Base-by-base conservation (phyloP, 2,888 invertebrate species). In the Agelastica alni region DNA sequence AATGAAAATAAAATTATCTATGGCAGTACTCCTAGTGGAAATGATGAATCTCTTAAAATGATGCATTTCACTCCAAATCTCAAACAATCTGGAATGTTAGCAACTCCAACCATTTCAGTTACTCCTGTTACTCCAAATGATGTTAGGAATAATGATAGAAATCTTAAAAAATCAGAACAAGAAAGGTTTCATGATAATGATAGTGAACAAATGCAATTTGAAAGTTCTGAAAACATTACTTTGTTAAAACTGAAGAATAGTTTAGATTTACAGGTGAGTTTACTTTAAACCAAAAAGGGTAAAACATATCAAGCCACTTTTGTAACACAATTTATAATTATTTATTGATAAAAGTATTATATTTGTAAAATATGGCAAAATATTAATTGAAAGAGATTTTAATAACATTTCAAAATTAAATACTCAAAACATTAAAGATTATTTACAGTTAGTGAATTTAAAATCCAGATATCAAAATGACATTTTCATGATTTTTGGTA, bases 181-280 rank as follows among this genome's bases (percentile, higher is more conserved):
- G 64, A 61, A 22, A 57, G 46, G 14, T 46, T 44, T 4, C 49
- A 49, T n/a, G 56, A 48, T 20, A 51, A 46, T 37, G 57, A 55
- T 12, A 49, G 20, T 28, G 53, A 60, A 36, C 51, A 59, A 18
- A 68, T 66, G 59, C 59, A 63, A 51, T 59, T 65, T 9, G 64
- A 64, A 37, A 10, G 58, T 10, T 16, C 39, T 14, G 66, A 67
- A n/a, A 61, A 64, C 43, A 7, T 51, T 7, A 39, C 47, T 2
- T 44, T 80, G 16, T 65, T 73, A 13, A 78, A 80, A 56, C 74
- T 86, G 43, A 77, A 80, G 48, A 79, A 81, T 9, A 92, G 91
- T 76, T 79, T 89, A 20, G 92, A 92, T 74, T 77, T 91, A 44
- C 78, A 85, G 58, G 26, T 26, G 9, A 26, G 26, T 26, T 26